Base-by-base conservation (phyloP, 2,888 invertebrate genomes). In the Sinohyriopsis cumingii region DNA sequence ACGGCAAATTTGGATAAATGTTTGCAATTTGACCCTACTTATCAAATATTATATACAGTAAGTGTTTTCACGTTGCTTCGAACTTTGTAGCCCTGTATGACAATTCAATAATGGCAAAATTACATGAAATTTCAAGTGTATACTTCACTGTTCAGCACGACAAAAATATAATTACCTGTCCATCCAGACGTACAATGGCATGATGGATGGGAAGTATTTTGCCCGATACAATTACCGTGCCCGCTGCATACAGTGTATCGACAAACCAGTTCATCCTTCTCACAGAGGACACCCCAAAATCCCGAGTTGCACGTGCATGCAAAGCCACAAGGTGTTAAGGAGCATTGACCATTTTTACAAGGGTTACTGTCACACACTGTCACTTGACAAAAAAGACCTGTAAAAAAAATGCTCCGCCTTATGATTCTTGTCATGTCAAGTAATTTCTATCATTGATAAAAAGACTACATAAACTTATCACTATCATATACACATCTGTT, bases 181-280 rank as follows among this genome's bases (percentile, higher is more conserved):
- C 93, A 94, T 90, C 94, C 94, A 0, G 94, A 94, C 84, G 94
- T 94, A 86, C 95, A 93, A 79, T 93, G 92, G 87, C 95, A 95
- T 69, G 92, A 90, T 85, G 93, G 94, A 0, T 92, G 92, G 25
- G 69, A 68, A 55, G 87, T 87, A 65, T 86, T 87, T 82, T 20
- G 22, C 7, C 18, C 19, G n/a, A 59, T 56, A 86, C 95, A 95
- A 25, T 93, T 92, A 3, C 95, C 95, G 24, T 94, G 91, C 69
- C 93, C 93, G 33, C 73, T 71, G 62, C 83, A 83, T 9, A 59
- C 25, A 9, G 12, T 65, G 6, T 12, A 33, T n/a, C 66, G 70
- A 68, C 83, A 83, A 1, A 60, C 54, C 6, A 24, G 33, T 19
- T 55, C 54, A 73, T 93, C 92, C 87, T 93, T 93, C 64, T 93